Evolutionary conservation across 2,113 vertebrate species (phyloP).

Genomic region (Lontra canadensis): DNA sequence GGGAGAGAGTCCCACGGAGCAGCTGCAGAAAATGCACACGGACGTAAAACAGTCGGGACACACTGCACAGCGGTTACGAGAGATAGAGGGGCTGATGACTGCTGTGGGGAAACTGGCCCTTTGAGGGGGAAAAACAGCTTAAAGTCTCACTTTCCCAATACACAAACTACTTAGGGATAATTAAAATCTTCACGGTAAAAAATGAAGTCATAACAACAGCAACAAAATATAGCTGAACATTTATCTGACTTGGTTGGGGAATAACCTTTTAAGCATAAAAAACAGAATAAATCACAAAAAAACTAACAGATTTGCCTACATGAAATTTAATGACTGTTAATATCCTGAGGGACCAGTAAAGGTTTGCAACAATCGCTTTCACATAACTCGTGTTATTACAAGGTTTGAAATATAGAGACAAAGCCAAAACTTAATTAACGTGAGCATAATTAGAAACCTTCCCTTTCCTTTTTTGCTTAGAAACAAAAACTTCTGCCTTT

Average conservation of each 20-base stretch:
- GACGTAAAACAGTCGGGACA: neutral
- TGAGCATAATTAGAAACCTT: neutral
- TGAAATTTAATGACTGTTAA: neutral
- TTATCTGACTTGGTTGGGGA: neutral
- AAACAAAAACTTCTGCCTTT: neutral
- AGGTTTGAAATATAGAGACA: neutral
- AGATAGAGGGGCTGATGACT: neutral
- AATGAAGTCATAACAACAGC: neutral
- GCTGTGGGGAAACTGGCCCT: neutral
- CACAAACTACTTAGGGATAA: neutral
- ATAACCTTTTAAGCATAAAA: neutral
- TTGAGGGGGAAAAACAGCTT: neutral
- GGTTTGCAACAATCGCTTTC: neutral
- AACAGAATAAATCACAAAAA: neutral
- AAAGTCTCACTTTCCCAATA: neutral
- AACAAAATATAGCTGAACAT: neutral
- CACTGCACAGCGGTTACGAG: neutral
- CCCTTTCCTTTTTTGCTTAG: neutral
- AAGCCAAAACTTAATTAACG: neutral
- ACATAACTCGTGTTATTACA: neutral
- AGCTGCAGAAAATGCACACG: neutral
- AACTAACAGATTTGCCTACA: neutral
- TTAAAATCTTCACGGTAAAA: neutral
- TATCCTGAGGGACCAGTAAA: neutral
- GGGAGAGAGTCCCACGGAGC: accelerated